These are phyloP conservation scores for Poecilia gillii DNA, from an alignment of 2,797 vertebrate species.

Conservation along the genomic window DNA sequence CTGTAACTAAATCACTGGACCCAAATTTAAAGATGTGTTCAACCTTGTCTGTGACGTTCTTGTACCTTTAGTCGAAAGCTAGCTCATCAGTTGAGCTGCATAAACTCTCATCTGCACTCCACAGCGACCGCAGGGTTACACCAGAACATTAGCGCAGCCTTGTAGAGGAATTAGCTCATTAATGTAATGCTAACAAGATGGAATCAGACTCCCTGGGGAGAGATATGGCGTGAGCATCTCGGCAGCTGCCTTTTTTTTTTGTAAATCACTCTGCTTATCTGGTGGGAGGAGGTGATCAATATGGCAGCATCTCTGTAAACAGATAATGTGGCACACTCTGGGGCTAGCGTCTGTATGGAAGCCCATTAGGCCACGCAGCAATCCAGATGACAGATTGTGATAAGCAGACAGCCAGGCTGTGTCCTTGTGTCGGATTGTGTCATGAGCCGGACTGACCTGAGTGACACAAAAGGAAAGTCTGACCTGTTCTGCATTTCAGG, in stretches of 20 bases:
- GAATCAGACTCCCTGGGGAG: constrained; percentile 80
- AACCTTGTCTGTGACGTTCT: constrained; percentile 27
- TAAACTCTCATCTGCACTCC: constrained; percentile 67
- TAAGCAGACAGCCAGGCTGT: constrained; percentile 68
- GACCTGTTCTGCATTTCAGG: constrained; percentile 25
- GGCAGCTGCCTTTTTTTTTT: constrained; percentile 72
- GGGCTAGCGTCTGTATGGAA: constrained; percentile 68
- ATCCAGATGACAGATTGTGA: constrained; percentile 79
- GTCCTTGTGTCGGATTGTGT: constrained; percentile 67
- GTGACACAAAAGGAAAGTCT: constrained; percentile 34
- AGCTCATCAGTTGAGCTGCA: constrained; percentile 46
- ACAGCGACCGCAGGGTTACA: constrained; percentile 74
- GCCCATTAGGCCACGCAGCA: constrained; percentile 76
- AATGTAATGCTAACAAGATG: constrained; percentile 86
- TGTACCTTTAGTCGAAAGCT: constrained; percentile 34
- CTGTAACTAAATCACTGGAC: constrained; percentile 14
- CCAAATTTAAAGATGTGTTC: constrained; percentile 4
- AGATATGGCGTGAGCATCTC: constrained; percentile 80
- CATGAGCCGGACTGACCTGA: constrained; percentile 49
- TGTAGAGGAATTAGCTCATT: constrained; percentile 83
- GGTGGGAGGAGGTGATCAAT: constrained; percentile 83
- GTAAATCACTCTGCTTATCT: constrained; percentile 84
- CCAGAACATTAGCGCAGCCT: constrained; percentile 80
- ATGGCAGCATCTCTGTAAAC: constrained; percentile 82
- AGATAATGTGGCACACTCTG: constrained; percentile 81